Evolutionary conservation across 2,888 invertebrate species (phyloP).

Genomic region (Brachycybe producta): DNA sequence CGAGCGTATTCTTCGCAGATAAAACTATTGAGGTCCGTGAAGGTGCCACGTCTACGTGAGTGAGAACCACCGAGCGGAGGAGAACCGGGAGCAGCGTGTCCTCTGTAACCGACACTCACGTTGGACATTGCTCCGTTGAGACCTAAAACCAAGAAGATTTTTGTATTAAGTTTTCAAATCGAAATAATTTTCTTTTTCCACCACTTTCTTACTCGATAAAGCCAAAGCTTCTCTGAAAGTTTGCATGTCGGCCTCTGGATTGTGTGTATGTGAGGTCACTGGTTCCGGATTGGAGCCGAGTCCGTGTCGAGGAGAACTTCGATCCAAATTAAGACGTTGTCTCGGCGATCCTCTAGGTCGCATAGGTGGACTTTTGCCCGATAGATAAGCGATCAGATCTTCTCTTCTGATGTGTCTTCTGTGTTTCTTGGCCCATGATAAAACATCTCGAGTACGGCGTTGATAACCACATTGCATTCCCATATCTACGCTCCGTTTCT

Average conservation of each 20-base stretch:
- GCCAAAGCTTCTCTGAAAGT: slow-evolving; percentile 62
- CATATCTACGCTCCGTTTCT: slow-evolving; percentile 52
- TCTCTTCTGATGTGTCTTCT: slow-evolving; percentile 56
- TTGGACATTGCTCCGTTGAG: slow-evolving; percentile 35
- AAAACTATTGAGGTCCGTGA: slow-evolving; percentile 53
- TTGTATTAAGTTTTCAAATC: neutral
- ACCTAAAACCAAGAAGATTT: slow-evolving; percentile 27
- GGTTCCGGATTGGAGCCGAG: slow-evolving; percentile 14
- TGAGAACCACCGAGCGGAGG: slow-evolving; percentile 39
- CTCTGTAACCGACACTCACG: slow-evolving; percentile 30
- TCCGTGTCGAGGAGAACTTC: slow-evolving; percentile 4
- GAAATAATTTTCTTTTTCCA: neutral
- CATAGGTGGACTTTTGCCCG: slow-evolving; percentile 48
- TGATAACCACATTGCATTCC: slow-evolving; percentile 59
- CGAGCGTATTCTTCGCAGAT: slow-evolving; percentile 52
- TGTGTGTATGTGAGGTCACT: slow-evolving; percentile 16
- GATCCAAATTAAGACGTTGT: slow-evolving; percentile 16
- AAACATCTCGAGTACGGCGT: slow-evolving; percentile 56
- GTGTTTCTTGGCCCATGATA: slow-evolving; percentile 57
- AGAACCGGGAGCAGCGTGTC: slow-evolving; percentile 25
- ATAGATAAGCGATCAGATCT: slow-evolving; percentile 60
- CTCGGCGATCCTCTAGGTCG: slow-evolving; percentile 23
- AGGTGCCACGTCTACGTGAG: slow-evolving; percentile 25
- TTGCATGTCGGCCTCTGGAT: slow-evolving; percentile 48
- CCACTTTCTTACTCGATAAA: slow-evolving; percentile 38